Evolutionary conservation across 2,113 vertebrate species (phyloP), one percentile per base, ranked within the genome.

Genomic region (Montifringilla adamsi): DNA sequence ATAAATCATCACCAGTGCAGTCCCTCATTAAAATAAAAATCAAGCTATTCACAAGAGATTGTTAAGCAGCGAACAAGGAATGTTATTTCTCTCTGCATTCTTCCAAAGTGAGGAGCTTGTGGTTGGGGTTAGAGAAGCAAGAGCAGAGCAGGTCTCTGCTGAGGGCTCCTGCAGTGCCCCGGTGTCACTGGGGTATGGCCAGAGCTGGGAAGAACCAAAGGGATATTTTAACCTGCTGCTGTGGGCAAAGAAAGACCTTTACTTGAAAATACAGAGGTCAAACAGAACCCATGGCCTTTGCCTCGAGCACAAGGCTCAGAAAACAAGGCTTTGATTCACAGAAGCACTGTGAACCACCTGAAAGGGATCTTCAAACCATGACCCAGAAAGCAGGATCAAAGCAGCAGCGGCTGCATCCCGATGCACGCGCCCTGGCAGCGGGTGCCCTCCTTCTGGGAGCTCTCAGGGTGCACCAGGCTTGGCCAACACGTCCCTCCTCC

Each of bases 1-100:
- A 94, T 31, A 95, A 93, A 74, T 52, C 62, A 68, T 70, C 58
- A 63, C 47, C 37, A 7, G 41, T 28, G 30, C 4, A 0, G 82
- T 63, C 50, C 76, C 84, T 94, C 92, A 89, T 87, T 79, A 91
- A 94, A 96, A 93, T 33, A 91, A 91, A 94, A 92, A 93, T 22
- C 10, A 23, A 93, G 76, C 76, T 60, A 59, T 83, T 85, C 93
- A 70, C 30, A 78, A 28, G 60, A 59, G 59, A 76, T 12, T 56
- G 68, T 77, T 49, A 74, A 67, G 82, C 55, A 52, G 84, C 0
- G 0, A 85, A 73, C 23, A 58, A 67, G 63, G 52, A 86, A 77
- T 3, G 30, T 59, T 89, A 59, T 50, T 89, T 31, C 78, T 28
- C 63, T 80, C 43, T 53, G 63, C 77, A 44, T 24, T 80, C 58